Percentiles rank a stretch among this genome's conserved stretches.
phyloP scores from a whole-genome alignment of 1,140 invertebrate species.

The Tribolium castaneum region DNA sequence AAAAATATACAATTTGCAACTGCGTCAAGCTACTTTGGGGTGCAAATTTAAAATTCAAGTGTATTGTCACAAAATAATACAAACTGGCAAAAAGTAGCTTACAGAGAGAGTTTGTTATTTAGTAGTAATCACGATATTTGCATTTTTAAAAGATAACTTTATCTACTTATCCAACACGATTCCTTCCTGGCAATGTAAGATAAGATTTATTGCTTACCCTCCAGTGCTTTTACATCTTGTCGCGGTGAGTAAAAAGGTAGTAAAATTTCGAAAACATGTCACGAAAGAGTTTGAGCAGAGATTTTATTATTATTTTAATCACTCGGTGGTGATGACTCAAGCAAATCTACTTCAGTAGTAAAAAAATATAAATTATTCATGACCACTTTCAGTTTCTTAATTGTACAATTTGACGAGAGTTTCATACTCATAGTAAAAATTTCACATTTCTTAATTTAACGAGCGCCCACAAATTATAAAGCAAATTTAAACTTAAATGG shows the following conservation, averaged over 20 bases:
- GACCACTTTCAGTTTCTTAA: no score
- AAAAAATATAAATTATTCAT: no score
- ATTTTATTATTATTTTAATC: neutral
- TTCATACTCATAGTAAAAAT: neutral
- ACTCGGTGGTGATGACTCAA: no score
- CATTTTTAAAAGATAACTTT: neutral
- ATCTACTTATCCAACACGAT: neutral
- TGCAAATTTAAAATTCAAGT: no score
- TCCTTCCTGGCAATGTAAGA: neutral
- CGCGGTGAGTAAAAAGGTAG: neutral
- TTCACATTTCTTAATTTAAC: conserved; percentile 4
- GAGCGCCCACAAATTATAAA: conserved; percentile 16
- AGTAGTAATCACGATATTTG: neutral
- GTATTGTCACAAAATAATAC: neutral
- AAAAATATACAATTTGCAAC: no score
- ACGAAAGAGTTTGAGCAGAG: neutral
- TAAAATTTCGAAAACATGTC: neutral
- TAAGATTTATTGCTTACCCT: neutral
- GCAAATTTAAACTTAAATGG: conserved; percentile 36
- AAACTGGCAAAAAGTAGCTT: neutral
- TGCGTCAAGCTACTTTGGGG: no score
- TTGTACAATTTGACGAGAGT: neutral
- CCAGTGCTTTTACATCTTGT: neutral
- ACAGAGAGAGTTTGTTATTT: neutral
- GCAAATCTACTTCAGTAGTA: no score